Conservation (phyloP, 2,888 invertebrate genomes). For the Sminthurides aquaticus region DNA sequence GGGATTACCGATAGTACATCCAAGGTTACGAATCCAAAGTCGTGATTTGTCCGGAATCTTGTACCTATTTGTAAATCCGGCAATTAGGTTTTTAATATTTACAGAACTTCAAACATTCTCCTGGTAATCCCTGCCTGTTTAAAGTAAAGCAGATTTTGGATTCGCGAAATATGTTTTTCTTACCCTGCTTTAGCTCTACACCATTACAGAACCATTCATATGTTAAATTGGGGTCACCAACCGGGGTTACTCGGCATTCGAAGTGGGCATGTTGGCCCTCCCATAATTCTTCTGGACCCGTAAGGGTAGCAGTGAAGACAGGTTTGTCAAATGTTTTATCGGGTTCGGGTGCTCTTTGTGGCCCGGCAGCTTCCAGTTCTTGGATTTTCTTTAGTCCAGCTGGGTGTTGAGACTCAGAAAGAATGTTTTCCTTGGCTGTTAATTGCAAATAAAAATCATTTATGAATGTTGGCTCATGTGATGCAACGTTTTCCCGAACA, state of each 20-base stretch:
- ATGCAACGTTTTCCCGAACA: too few species aligned
- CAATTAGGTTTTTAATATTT: not conserved
- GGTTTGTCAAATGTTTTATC: slow-evolving; percentile 82
- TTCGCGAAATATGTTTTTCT: too few species aligned
- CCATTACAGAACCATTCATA: slow-evolving; percentile 96
- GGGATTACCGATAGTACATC: slow-evolving; percentile 81
- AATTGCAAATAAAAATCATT: not conserved
- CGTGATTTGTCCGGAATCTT: slow-evolving; percentile 84
- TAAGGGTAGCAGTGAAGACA: slow-evolving; percentile 78
- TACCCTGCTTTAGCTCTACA: slow-evolving; percentile 82
- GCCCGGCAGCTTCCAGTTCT: slow-evolving; percentile 69
- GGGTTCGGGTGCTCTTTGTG: slow-evolving; percentile 59
- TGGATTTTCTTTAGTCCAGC: slow-evolving; percentile 86
- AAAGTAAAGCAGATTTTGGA: too few species aligned
- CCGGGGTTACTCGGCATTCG: slow-evolving; percentile 83
- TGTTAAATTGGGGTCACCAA: slow-evolving; percentile 83
- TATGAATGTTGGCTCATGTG: too few species aligned
- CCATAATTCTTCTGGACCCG: slow-evolving; percentile 81
- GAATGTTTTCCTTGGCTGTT: slow-evolving; percentile 13
- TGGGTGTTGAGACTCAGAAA: slow-evolving; percentile 75
- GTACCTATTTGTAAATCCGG: slow-evolving; percentile 49
- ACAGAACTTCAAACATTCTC: too few species aligned
- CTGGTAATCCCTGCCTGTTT: too few species aligned
- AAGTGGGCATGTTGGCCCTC: slow-evolving; percentile 86
- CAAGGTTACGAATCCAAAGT: slow-evolving; percentile 88